Percentiles rank a stretch among this genome's conserved stretches.
These are phyloP conservation scores for Macrosteles quadrilineatus DNA, from an alignment of 1,140 invertebrate species.

Conservation along the genomic window DNA sequence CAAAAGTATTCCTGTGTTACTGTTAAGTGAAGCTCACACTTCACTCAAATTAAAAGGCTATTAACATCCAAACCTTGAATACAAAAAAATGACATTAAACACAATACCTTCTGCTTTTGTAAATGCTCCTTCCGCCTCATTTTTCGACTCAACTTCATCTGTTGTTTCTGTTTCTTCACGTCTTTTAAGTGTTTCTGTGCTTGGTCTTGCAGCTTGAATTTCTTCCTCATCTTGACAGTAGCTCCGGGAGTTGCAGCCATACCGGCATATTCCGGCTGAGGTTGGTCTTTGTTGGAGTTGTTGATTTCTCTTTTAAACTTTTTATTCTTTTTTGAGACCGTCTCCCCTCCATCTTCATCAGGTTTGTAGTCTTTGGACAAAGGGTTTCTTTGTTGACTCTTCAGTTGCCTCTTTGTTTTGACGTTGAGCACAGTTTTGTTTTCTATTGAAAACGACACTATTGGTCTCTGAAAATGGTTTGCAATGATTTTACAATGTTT, in stretches of 20 bases:
- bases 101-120: conserved; percentile 54
- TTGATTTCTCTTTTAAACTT: conserved; percentile 23
- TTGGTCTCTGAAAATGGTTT: conserved; percentile 71
- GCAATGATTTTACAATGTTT: neutral
- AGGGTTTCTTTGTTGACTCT: conserved; percentile 55
- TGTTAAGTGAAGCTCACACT: no score
- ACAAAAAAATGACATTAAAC: no score
- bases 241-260: conserved; percentile 62
- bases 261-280: conserved; percentile 56
- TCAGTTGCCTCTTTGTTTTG: conserved; percentile 41
- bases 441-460: conserved; percentile 96
- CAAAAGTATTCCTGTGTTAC: no score
- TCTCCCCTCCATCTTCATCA: conserved; percentile 41
- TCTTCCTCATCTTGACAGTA: conserved; percentile 61
- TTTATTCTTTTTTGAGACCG: conserved; percentile 13
- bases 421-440: conserved; percentile 59
- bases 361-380: conserved; percentile 53
- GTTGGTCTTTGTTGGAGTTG: conserved; percentile 21
- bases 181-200: conserved; percentile 36
- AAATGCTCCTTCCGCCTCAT: conserved; percentile 51
- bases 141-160: conserved; percentile 56
- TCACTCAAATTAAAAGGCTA: no score
- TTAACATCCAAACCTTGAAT: no score
- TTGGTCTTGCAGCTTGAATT: conserved; percentile 65
- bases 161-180: conserved; percentile 35